These are phyloP conservation scores for Dynastes grantii DNA, from an alignment of 2,888 invertebrate species.

Conservation along the genomic window DNA sequence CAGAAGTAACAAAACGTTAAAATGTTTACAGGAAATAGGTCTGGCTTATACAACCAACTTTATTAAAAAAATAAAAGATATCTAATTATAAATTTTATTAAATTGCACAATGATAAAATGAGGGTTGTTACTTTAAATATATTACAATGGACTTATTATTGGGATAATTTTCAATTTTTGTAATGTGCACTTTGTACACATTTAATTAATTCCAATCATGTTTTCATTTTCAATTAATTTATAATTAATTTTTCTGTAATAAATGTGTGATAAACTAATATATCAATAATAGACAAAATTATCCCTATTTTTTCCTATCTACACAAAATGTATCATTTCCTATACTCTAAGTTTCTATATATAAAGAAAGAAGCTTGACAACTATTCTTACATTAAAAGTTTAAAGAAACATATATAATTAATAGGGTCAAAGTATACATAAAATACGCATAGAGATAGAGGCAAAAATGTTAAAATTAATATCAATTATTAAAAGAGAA, in stretches of 20 bases:
- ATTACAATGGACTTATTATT: slow-evolving; percentile 41
- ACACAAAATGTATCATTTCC: slow-evolving; percentile 33
- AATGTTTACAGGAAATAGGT: no score
- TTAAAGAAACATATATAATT: slow-evolving; percentile 9
- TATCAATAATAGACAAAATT: slow-evolving; percentile 30
- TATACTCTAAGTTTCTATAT: slow-evolving; percentile 35
- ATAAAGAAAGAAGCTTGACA: slow-evolving; percentile 36
- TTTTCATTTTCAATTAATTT: background rate
- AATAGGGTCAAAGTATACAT: slow-evolving; percentile 18
- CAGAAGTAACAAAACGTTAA: no score
- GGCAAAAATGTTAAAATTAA: background rate
- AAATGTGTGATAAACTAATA: slow-evolving; percentile 7
- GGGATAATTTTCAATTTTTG: slow-evolving; percentile 30
- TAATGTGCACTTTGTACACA: slow-evolving; percentile 33
- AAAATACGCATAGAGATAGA: slow-evolving; percentile 15
- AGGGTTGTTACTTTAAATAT: slow-evolving; percentile 40
- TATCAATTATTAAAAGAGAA: no score
- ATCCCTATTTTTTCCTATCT: slow-evolving; percentile 33
- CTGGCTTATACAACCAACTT: no score
- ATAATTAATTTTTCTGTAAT: background rate
- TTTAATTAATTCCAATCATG: background rate
- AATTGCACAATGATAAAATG: slow-evolving; percentile 53
- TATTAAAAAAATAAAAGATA: background rate
- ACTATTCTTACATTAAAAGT: slow-evolving; percentile 34
- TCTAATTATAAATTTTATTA: slow-evolving; percentile 51